phyloP scores from a whole-genome alignment of 2,797 vertebrate species.

The Lycodopsis pacificus region DNA sequence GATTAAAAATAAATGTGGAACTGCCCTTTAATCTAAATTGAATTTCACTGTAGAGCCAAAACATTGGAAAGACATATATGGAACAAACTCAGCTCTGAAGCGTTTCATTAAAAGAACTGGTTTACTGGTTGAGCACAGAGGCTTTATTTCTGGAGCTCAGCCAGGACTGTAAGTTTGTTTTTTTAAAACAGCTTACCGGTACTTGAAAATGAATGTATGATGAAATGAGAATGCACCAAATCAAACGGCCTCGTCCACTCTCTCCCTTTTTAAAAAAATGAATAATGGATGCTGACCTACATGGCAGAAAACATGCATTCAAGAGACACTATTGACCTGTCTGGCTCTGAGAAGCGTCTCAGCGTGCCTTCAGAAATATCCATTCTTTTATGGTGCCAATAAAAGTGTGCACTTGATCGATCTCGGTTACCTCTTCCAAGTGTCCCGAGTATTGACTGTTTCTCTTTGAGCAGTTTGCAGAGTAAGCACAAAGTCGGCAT shows the following conservation, averaged over 20 bases:
- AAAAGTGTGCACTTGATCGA: conserved; percentile 48
- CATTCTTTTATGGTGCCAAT: conserved; percentile 12
- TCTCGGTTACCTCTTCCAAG: conserved; percentile 33
- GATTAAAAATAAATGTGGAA: neutral
- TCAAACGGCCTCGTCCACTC: neutral
- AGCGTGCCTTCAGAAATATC: conserved; percentile 7
- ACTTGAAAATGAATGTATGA: conserved; percentile 19
- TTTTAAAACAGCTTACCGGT: neutral
- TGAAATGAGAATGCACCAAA: conserved; percentile 1
- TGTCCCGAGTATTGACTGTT: conserved; percentile 39
- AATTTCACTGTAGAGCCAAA: neutral
- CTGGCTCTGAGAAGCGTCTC: conserved; percentile 16
- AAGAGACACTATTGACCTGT: conserved; percentile 36
- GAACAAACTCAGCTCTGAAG: neutral
- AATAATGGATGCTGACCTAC: conserved; percentile 48
- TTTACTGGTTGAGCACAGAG: neutral
- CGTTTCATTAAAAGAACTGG: neutral
- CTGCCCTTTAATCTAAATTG: neutral
- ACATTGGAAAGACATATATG: neutral
- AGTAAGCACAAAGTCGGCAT: conserved; percentile 24
- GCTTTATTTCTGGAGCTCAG: neutral
- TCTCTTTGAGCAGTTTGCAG: conserved; percentile 36
- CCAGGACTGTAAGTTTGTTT: neutral
- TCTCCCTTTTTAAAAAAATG: conserved; percentile 1
- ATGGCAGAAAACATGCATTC: conserved; percentile 10